phyloP scores from a whole-genome alignment of 1,140 invertebrate species.

The Ladona fulva region DNA sequence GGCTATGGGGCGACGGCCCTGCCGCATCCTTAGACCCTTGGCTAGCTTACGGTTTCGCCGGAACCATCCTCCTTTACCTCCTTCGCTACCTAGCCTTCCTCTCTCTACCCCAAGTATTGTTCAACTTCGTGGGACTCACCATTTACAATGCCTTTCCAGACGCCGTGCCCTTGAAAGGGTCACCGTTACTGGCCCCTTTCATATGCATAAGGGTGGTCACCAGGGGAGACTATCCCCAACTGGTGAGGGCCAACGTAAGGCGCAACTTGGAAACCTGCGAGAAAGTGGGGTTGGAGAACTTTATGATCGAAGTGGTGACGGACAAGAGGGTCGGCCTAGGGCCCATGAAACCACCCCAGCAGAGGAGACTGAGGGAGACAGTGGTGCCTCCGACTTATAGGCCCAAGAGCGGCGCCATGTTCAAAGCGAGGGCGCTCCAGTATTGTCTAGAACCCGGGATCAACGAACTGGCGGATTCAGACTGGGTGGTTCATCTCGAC shows the following conservation, averaged over 20 bases:
- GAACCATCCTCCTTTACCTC: slow-evolving; percentile 64
- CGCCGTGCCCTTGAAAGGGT: slow-evolving; percentile 81
- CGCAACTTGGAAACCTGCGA: slow-evolving; percentile 84
- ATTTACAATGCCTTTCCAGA: slow-evolving; percentile 93
- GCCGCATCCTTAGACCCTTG: slow-evolving; percentile 61
- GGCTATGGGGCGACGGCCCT: slow-evolving; percentile 49
- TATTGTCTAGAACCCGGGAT: slow-evolving; percentile 90
- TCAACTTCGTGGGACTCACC: slow-evolving; percentile 83
- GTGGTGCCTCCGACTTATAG: slow-evolving; percentile 78
- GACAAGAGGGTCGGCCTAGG: slow-evolving; percentile 73
- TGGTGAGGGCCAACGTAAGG: slow-evolving; percentile 81
- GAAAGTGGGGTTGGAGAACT: slow-evolving; percentile 88
- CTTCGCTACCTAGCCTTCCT: slow-evolving; percentile 75
- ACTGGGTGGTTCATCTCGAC: slow-evolving; percentile 97
- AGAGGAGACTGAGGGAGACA: slow-evolving; percentile 65
- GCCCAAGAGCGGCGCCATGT: slow-evolving; percentile 83
- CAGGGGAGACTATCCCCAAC: slow-evolving; percentile 84
- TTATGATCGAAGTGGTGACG: slow-evolving; percentile 94
- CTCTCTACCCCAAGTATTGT: slow-evolving; percentile 80
- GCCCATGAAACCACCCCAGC: slow-evolving; percentile 44
- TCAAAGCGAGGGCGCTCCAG: slow-evolving; percentile 91
- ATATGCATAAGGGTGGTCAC: slow-evolving; percentile 94
- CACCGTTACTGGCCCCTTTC: slow-evolving; percentile 85
- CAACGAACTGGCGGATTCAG: slow-evolving; percentile 77
- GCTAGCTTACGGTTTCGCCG: slow-evolving; percentile 63